These are phyloP conservation scores for Melanotaenia maccullochi DNA, from an alignment of 2,797 vertebrate species.

Conservation along the genomic window DNA sequence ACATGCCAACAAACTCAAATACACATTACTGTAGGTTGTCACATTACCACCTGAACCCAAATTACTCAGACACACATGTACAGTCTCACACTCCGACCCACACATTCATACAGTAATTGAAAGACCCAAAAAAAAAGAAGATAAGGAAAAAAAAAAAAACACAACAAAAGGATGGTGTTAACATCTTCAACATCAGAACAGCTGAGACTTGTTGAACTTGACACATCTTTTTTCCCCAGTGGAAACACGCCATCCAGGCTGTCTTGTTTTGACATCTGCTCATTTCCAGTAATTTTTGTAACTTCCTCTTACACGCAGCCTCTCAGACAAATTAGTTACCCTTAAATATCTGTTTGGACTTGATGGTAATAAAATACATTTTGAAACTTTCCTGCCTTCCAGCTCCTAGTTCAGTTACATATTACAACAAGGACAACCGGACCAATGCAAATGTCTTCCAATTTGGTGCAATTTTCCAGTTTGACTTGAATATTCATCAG, in stretches of 20 bases:
- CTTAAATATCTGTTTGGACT: neutral
- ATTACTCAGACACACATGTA: conserved; percentile 2
- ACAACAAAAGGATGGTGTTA: conserved; percentile 5
- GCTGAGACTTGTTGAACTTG: conserved; percentile 21
- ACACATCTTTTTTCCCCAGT: neutral
- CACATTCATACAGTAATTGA: neutral
- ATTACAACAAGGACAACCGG: neutral
- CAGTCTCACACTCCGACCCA: neutral
- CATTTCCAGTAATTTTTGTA: neutral
- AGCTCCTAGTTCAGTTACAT: neutral
- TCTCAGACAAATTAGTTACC: neutral
- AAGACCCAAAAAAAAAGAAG: conserved; percentile 3
- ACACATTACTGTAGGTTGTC: conserved; percentile 21
- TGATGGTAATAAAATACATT: neutral
- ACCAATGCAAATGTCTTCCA: neutral
- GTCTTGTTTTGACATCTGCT: neutral
- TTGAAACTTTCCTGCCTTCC: neutral
- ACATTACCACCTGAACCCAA: conserved; percentile 8
- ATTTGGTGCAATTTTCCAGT: neutral
- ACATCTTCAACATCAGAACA: conserved; percentile 24
- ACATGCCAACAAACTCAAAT: conserved; percentile 17
- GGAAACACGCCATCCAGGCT: neutral
- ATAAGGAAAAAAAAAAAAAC: neutral
- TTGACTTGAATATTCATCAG: no score
- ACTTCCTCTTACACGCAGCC: neutral